Evolutionary conservation across 2,113 vertebrate genomes (phyloP), one percentile per base, ranked within the genome.

Genomic region (Cynopterus brachyotis): DNA sequence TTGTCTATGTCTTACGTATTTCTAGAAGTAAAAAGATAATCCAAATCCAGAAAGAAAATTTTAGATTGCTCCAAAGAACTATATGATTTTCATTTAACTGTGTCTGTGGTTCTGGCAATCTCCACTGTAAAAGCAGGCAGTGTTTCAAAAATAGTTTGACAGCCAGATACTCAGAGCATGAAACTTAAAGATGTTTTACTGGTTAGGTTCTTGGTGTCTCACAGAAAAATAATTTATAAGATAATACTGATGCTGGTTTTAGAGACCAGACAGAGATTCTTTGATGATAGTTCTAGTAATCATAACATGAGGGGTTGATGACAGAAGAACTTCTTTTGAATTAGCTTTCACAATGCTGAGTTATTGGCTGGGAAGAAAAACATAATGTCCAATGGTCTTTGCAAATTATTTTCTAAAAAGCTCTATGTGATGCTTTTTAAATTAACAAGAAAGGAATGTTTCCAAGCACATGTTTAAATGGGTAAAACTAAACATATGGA

Each of bases 11-110:
- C 8, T 80, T 53, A 91, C 5, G 3, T 35, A 72, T 81, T 92
- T 90, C 64, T 82, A 94, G 30, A 10, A 95, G 42, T 75, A 95
- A 81, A 86, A 82, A 47, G 50, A 32, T 12, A 92, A 59, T n/a
- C 59, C 22, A 66, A 78, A 45, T 81, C 50, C 37, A 73, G 40
- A 80, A 83, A 81, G 16, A 93, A 94, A 87, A 91, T 40, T 96
- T 53, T 45, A 6, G 11, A 55, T 50, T 69, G n/a, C 22, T 83
- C 30, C 9, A 37, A 4, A 28, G 26, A 95, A 67, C 82, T 55
- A 1, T 9, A 53, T 26, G 40, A 82, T 57, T 66, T 93, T 82
- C 35, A 88, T 4, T 12, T 89, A 87, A 69, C 76, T 62, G 19
- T 35, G n/a, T 12, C 15, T 12, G 13, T 3, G 78, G 32, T 62